Conservation (phyloP, 2,113 vertebrate genomes). For the Actinemys pallida region DNA sequence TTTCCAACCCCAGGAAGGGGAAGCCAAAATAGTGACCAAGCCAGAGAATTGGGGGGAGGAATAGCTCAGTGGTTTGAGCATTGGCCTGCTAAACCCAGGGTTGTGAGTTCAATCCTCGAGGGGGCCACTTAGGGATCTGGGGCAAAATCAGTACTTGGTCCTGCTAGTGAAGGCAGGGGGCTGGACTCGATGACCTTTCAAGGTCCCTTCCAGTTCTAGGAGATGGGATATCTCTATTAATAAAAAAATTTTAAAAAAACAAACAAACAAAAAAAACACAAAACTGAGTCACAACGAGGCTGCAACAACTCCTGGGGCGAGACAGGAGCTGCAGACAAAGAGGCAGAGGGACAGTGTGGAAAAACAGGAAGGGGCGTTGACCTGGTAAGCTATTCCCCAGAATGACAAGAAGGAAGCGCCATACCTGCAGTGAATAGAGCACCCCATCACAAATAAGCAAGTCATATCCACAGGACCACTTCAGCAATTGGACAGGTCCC, state of each 20-base stretch:
- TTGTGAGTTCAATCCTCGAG: too few species aligned
- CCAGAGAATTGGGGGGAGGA: neutral
- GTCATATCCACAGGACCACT: neutral
- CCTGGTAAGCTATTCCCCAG: neutral
- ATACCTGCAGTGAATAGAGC: neutral
- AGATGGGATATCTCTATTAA: too few species aligned
- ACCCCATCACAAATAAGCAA: neutral
- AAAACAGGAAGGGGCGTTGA: neutral
- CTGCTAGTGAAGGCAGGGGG: too few species aligned
- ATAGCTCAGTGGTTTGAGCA: too few species aligned
- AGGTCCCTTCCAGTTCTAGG: too few species aligned
- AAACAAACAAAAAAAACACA: too few species aligned
- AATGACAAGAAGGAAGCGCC: neutral
- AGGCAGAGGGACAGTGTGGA: neutral
- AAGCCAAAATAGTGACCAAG: neutral
- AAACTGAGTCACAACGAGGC: neutral
- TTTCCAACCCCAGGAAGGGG: neutral
- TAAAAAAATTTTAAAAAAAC: too few species aligned
- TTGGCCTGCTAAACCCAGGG: too few species aligned
- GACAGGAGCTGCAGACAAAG: neutral
- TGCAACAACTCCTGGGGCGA: neutral
- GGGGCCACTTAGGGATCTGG: too few species aligned
- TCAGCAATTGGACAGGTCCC: neutral
- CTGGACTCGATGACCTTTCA: too few species aligned
- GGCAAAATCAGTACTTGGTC: too few species aligned